Evolutionary conservation across 2,888 invertebrate genomes (phyloP).

Genomic region (Fragum sueziense): DNA sequence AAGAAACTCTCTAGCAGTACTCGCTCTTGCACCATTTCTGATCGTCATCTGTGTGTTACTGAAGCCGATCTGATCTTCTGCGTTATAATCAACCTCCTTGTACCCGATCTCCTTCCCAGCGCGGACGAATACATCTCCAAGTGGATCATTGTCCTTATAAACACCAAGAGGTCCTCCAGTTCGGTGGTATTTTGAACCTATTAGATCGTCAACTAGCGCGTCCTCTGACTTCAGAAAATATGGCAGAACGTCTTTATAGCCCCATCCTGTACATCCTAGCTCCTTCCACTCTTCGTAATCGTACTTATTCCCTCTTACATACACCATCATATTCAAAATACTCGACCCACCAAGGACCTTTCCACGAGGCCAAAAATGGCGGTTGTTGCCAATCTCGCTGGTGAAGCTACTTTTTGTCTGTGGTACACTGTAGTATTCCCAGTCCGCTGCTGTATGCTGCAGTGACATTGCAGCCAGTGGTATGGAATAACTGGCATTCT

Average conservation of each 20-base stretch:
- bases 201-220: constrained; percentile 28
- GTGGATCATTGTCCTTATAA: constrained; percentile 84
- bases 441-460: constrained; percentile 71
- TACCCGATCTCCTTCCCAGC: constrained; percentile 55
- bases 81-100: constrained; percentile 49
- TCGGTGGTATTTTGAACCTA: constrained; percentile 37
- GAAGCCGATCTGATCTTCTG: constrained; percentile 48
- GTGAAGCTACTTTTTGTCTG: constrained; percentile 73
- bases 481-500: constrained; percentile 80
- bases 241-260: constrained; percentile 50
- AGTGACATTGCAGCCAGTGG: constrained; percentile 82
- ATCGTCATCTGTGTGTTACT: constrained; percentile 32
- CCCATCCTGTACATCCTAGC: constrained; percentile 44
- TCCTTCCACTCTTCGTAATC: constrained; percentile 54
- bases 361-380: constrained; percentile 95
- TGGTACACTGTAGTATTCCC: constrained; percentile 82
- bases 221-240: constrained; percentile 57
- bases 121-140: constrained; percentile 26
- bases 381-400: constrained; percentile 78
- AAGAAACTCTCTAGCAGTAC: constrained; percentile 77
- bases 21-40: constrained; percentile 72
- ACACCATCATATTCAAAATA: constrained; percentile 92
- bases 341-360: constrained; percentile 95
- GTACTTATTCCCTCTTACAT: constrained; percentile 40
- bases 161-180: constrained; percentile 49